Evolutionary conservation across 2,797 vertebrate species (phyloP), one percentile per base, ranked within the genome.

Genomic region (Lerista edwardsae): DNA sequence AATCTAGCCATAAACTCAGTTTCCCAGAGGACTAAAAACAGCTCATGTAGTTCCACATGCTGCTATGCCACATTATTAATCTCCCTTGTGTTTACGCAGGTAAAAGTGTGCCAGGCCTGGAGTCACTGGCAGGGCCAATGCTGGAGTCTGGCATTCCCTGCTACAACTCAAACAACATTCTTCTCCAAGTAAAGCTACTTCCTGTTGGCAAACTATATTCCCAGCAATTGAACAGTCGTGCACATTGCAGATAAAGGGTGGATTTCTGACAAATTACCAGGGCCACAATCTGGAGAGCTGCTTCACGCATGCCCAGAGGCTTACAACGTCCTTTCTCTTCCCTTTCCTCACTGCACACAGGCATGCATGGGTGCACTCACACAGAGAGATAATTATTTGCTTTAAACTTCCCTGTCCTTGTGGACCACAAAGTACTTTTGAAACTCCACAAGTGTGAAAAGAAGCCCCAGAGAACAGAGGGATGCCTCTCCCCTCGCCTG

Each of bases 111-210:
- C 0, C 59, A 62, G 57, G 86, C 31, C 3, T 39, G 71, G 65
- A 86, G 1, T 27, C 0, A 0, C 21, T 29, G 79, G 39, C 51
- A 39, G 0, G n/a, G 64, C 3, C 29, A 71, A 80, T 85, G 73
- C 39, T 10, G 11, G 65, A 74, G 34, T 3, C 14, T 84, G 71
- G 75, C 89, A 90, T 55, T 78, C 47, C 41, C 79, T 93, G 91
- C 88, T 79, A 93, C n/a, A n/a, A n/a, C 88, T 57, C 79, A 39
- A 76, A 76, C 81, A 84, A 76, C 81, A 85, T 87, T 87, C 77
- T 85, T 82, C 75, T 2, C 79, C 51, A 62, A 51, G 84, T 80
- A 88, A 79, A 81, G 72, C 51, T 79, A 76, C 79, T 91, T 91
- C 91, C 88, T 86, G 75, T 31, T 84, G 8, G 23, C 72, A 83